These are phyloP conservation scores for Eretmocerus hayati DNA, from an alignment of 2,888 invertebrate genomes.

Conservation along the genomic window DNA sequence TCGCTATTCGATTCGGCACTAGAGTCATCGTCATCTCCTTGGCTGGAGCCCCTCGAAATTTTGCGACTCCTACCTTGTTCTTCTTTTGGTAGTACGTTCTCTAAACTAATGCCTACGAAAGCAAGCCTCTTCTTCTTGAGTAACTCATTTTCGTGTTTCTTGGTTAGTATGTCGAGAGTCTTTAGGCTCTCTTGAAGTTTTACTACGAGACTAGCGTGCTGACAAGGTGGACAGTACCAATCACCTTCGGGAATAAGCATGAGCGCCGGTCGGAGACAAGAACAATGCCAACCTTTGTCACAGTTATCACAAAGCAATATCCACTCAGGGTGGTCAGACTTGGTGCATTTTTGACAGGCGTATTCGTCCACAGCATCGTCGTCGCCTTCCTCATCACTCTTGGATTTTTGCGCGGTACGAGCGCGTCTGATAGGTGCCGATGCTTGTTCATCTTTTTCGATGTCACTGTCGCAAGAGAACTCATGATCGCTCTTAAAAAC, in stretches of 20 bases:
- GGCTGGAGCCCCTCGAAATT: slow-evolving; percentile 34
- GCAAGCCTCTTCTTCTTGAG: slow-evolving; percentile 63
- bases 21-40: slow-evolving; percentile 30
- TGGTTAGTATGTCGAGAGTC: slow-evolving; percentile 69
- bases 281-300: slow-evolving; percentile 96
- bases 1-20: slow-evolving; percentile 24
- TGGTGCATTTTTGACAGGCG: slow-evolving; percentile 83
- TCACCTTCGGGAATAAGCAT: slow-evolving; percentile 94
- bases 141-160: slow-evolving; percentile 60
- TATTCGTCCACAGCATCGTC: slow-evolving; percentile 56
- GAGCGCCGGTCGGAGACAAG: slow-evolving; percentile 86
- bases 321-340: slow-evolving; percentile 93
- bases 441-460: slow-evolving; percentile 63
- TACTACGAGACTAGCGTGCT: slow-evolving; percentile 71
- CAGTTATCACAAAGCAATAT: slow-evolving; percentile 93
- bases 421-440: slow-evolving; percentile 71
- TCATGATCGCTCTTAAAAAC: slow-evolving; percentile 81
- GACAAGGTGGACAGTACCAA: slow-evolving; percentile 97
- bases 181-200: slow-evolving; percentile 68
- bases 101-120: slow-evolving; percentile 67
- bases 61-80: slow-evolving; percentile 29
- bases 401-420: slow-evolving; percentile 71
- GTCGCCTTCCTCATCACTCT: slow-evolving; percentile 47
- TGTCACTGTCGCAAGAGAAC: slow-evolving; percentile 85
- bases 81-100: slow-evolving; percentile 57